These are phyloP conservation scores for Austrolebias charrua DNA, from an alignment of 2,797 vertebrate genomes.

Conservation along the genomic window DNA sequence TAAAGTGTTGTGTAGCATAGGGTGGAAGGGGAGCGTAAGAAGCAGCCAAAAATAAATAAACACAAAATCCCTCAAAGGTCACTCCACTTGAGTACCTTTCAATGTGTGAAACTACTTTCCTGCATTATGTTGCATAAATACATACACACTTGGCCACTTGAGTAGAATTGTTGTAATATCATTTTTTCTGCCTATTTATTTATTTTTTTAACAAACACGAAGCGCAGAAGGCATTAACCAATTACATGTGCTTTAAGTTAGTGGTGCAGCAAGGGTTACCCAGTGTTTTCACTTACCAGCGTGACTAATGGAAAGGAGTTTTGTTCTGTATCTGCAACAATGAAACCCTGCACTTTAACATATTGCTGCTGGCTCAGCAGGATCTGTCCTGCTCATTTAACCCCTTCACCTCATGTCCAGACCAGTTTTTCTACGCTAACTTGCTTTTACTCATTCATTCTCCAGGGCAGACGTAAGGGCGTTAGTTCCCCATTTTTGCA, in stretches of 20 bases:
- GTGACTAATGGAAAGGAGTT: conserved; percentile 83
- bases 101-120: conserved; percentile 34
- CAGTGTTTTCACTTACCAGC: conserved; percentile 71
- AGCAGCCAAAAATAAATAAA: conserved; percentile 26
- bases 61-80: conserved; percentile 52
- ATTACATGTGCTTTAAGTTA: conserved; percentile 30
- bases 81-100: conserved; percentile 35
- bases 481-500: conserved; percentile 38
- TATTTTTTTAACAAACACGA: conserved; percentile 16
- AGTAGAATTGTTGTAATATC: conserved; percentile 15
- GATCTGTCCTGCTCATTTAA: conserved; percentile 76
- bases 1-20: conserved; percentile 55
- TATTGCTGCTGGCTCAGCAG: conserved; percentile 83
- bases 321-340: conserved; percentile 83
- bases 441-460: conserved; percentile 30
- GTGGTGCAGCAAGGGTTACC: conserved; percentile 73
- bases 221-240: conserved; percentile 9
- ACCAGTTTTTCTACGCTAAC: conserved; percentile 39
- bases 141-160: conserved; percentile 3
- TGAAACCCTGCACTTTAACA: conserved; percentile 82
- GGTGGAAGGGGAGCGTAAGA: conserved; percentile 51
- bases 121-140: background rate
- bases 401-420: conserved; percentile 76
- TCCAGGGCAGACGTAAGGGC: conserved; percentile 58
- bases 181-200: conserved; percentile 4